Conservation (phyloP, 2,888 invertebrate species). For the Syrista parreyssii region DNA sequence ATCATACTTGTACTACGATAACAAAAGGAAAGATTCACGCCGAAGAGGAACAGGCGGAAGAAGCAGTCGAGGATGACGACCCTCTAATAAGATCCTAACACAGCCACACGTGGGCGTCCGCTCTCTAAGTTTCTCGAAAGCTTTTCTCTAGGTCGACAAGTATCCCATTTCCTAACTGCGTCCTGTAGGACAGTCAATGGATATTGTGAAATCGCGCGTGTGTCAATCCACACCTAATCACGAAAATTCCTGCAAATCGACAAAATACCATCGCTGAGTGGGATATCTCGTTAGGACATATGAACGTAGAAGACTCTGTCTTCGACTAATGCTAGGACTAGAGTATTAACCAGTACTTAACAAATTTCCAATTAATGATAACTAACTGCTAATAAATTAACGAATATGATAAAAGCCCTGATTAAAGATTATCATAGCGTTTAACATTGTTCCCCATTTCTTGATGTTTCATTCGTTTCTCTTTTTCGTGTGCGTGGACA, state of each 20-base stretch:
- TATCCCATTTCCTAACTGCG: neutral
- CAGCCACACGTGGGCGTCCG: neutral
- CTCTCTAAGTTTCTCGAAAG: neutral
- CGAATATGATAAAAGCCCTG: neutral
- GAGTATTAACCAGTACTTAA: too few relatives aligned
- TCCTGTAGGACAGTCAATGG: neutral
- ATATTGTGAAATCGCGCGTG: neutral
- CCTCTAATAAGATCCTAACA: neutral
- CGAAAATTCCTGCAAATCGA: neutral
- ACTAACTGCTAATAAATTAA: neutral
- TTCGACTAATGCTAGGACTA: neutral
- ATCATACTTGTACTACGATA: constrained; percentile 30
- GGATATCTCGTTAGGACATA: neutral
- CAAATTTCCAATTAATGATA: neutral
- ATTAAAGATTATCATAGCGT: neutral
- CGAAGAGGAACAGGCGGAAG: neutral
- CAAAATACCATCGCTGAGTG: neutral
- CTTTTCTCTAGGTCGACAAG: neutral
- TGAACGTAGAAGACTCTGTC: neutral
- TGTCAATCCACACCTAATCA: neutral
- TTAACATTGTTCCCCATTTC: neutral
- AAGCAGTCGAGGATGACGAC: neutral
- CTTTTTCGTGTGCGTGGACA: constrained; percentile 28
- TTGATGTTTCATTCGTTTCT: neutral
- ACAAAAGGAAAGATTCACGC: constrained; percentile 24